Conservation (phyloP, 2,888 invertebrate species). For the Eugnorisma glareosa region DNA sequence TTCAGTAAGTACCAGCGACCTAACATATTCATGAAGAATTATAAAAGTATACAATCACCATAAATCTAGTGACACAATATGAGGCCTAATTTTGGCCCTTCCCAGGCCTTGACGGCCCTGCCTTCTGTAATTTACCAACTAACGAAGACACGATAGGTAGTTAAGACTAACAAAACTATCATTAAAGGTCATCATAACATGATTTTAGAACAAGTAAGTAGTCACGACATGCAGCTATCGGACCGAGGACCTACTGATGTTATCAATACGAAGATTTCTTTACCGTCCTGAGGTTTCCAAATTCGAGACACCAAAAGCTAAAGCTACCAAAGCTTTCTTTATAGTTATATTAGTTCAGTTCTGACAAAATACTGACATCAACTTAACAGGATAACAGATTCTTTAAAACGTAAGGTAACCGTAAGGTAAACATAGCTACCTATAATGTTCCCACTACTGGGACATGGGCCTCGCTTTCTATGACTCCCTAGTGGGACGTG, state of each 20-base stretch:
- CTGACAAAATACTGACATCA: not conserved
- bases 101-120: constrained; percentile 50
- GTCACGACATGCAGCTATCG: constrained; percentile 8
- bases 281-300: not conserved
- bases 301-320: constrained; percentile 19
- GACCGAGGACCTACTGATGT: constrained; percentile 7
- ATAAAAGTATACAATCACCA: constrained; percentile 5
- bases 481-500: not conserved
- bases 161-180: constrained; percentile 29
- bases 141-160: constrained; percentile 28
- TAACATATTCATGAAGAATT: not conserved
- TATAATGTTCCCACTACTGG: not conserved
- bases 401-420: not conserved
- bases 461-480: not conserved
- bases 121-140: constrained; percentile 23
- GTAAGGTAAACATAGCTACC: too few species aligned
- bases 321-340: not conserved
- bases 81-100: constrained; percentile 36
- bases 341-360: not conserved
- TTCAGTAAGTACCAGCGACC: not conserved
- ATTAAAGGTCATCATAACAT: constrained; percentile 35
- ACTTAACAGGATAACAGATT: not conserved
- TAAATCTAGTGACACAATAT: constrained; percentile 38
- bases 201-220: not conserved
- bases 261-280: not conserved